Conservation (phyloP, 2,888 invertebrate genomes). For the Rhorus exstirpatorius region DNA sequence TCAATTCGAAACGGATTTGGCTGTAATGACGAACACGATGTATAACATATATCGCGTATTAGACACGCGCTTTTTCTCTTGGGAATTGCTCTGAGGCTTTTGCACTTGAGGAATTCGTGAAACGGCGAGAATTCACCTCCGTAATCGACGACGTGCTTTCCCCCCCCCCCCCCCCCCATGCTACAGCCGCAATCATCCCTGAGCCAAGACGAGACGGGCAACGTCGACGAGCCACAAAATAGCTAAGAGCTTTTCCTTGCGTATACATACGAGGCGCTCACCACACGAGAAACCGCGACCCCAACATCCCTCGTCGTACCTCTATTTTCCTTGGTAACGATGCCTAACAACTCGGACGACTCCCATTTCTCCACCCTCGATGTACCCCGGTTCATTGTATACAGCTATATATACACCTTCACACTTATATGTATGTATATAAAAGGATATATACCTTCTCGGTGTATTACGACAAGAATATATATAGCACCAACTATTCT, state of each 20-base stretch:
- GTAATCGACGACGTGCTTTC: conserved; percentile 66
- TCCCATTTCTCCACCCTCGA: conserved; percentile 32
- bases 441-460: not conserved
- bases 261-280: conserved; percentile 40
- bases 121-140: conserved; percentile 57
- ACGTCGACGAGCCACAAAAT: conserved; percentile 38
- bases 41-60: conserved; percentile 31
- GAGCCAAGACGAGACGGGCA: conserved; percentile 21
- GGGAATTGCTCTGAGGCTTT: not conserved
- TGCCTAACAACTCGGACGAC: conserved; percentile 63
- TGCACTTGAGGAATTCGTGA: conserved; percentile 65
- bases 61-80: not conserved
- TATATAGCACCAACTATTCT: conserved; percentile 19
- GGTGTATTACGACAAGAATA: not conserved
- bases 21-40: conserved; percentile 20
- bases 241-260: conserved; percentile 34
- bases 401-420: not conserved
- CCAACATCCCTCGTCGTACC: conserved; percentile 11
- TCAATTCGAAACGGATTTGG: conserved; percentile 24
- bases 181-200: conserved; percentile 39
- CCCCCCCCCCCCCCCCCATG: conserved; percentile 53
- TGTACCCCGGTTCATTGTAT: conserved; percentile 13
- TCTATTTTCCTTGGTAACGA: conserved; percentile 64
- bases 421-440: not conserved
- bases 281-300: conserved; percentile 44